A percentile compares a stretch with the other conserved stretches of the same genome.
Conservation (phyloP, 2,888 invertebrate genomes). For the Drosophila niveifrons region DNA sequence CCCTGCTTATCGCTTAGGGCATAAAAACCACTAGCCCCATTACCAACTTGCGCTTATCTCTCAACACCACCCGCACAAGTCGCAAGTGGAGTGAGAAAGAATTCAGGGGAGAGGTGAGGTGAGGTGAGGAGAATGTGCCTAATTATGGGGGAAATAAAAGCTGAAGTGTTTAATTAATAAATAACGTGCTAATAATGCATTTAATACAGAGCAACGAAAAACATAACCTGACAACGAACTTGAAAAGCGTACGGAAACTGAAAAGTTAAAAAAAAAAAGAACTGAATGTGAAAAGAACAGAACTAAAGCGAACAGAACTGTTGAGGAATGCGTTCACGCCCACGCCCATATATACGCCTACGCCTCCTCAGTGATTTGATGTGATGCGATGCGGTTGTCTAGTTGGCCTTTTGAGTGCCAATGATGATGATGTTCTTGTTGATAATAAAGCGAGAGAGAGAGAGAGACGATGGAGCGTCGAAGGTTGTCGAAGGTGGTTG, state of each 20-base stretch:
- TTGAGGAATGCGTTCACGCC: constrained; percentile 26
- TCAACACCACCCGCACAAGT: constrained; percentile 33
- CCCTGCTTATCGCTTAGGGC: constrained; percentile 46
- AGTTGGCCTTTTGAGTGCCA: constrained; percentile 40
- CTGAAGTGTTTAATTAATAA: constrained; percentile 78
- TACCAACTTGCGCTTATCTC: constrained; percentile 55
- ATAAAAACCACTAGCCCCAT: constrained; percentile 39
- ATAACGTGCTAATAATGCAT: constrained; percentile 79
- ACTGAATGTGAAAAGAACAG: constrained; percentile 6
- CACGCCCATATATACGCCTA: constrained; percentile 16
- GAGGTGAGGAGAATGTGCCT: constrained; percentile 29
- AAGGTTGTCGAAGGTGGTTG: constrained; percentile 8
- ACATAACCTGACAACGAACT: constrained; percentile 30
- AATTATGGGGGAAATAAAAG: constrained; percentile 67
- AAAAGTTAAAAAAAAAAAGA: background rate
- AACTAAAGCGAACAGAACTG: constrained; percentile 8
- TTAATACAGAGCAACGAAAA: constrained; percentile 50
- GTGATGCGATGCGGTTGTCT: constrained; percentile 40
- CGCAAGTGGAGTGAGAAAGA: constrained; percentile 1
- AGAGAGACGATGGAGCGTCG: background rate
- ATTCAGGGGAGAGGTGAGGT: background rate
- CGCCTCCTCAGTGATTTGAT: constrained; percentile 37
- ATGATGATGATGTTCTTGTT: constrained; percentile 36
- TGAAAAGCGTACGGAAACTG: constrained; percentile 40
- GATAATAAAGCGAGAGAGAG: constrained; percentile 25